Conservation (phyloP, 1,140 invertebrate species). For the Cydia pomonella region DNA sequence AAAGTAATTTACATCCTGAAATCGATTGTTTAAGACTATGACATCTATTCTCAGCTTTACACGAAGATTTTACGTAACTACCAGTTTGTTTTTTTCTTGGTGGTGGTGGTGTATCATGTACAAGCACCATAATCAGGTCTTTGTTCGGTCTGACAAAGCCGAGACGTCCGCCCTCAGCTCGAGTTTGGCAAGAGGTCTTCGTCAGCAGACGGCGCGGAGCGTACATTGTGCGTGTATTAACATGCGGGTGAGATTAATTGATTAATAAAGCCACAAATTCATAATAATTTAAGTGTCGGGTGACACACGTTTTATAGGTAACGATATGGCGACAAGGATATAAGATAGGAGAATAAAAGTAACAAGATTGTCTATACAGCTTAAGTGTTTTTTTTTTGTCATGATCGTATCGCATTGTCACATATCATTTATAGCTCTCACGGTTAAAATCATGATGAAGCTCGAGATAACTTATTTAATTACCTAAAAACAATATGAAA, state of each 20-base stretch:
- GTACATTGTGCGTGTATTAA: conserved; percentile 36
- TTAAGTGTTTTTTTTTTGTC: too few species aligned
- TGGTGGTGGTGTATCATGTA: conserved; percentile 18
- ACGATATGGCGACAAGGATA: too few species aligned
- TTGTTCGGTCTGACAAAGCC: conserved; percentile 67
- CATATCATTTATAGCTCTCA: too few species aligned
- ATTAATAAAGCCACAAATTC: background rate
- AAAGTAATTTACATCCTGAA: background rate
- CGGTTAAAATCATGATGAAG: too few species aligned
- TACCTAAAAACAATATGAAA: too few species aligned
- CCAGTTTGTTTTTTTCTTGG: background rate
- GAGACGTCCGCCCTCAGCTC: conserved; percentile 64
- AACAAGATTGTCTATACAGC: too few species aligned
- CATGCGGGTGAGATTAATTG: background rate
- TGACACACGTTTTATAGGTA: background rate
- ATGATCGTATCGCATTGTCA: too few species aligned
- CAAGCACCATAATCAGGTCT: conserved; percentile 57
- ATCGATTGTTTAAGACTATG: background rate
- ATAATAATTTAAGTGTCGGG: too few species aligned
- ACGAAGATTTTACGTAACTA: background rate
- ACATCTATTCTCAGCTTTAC: background rate
- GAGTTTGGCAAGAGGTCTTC: conserved; percentile 71
- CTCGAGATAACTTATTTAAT: too few species aligned
- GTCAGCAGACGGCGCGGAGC: conserved; percentile 54
- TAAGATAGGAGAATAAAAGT: too few species aligned